A percentile compares a stretch with the other conserved stretches of the same genome.
Conservation (phyloP, 2,888 invertebrate species). For the Atethmia centrago region DNA sequence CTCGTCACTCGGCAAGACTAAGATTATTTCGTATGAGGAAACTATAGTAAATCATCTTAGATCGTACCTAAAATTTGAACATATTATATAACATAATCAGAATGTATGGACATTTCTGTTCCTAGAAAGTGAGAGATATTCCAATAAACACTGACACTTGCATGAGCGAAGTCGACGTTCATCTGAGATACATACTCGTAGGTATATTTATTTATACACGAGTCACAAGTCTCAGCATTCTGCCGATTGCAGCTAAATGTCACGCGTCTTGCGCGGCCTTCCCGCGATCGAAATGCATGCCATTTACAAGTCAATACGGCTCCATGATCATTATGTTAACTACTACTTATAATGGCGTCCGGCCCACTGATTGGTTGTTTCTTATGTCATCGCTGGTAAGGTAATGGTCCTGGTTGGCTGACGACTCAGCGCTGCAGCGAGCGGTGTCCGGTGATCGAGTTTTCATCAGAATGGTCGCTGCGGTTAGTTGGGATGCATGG, state of each 20-base stretch:
- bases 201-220: neutral
- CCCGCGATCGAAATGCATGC: neutral
- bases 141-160: neutral
- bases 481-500: conserved; percentile 16
- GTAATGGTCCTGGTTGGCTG: conserved; percentile 3
- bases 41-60: too few species aligned
- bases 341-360: conserved; percentile 3
- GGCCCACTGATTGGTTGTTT: conserved; percentile 7
- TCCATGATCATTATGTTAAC: conserved; percentile 27
- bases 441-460: neutral
- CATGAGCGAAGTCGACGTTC: neutral
- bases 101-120: neutral
- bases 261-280: conserved; percentile 1
- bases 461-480: conserved; percentile 8
- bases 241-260: neutral
- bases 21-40: neutral
- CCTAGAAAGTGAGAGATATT: neutral
- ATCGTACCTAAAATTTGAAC: neutral
- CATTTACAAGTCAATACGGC: conserved; percentile 1
- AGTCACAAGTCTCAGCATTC: conserved; percentile 12
- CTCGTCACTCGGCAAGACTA: neutral
- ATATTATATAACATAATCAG: neutral
- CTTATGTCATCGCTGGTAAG: conserved; percentile 10
- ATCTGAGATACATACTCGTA: too few species aligned
- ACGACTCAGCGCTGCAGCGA: neutral